These are phyloP conservation scores for Aphodius granarius DNA, from an alignment of 2,888 invertebrate genomes.

Conservation along the genomic window DNA sequence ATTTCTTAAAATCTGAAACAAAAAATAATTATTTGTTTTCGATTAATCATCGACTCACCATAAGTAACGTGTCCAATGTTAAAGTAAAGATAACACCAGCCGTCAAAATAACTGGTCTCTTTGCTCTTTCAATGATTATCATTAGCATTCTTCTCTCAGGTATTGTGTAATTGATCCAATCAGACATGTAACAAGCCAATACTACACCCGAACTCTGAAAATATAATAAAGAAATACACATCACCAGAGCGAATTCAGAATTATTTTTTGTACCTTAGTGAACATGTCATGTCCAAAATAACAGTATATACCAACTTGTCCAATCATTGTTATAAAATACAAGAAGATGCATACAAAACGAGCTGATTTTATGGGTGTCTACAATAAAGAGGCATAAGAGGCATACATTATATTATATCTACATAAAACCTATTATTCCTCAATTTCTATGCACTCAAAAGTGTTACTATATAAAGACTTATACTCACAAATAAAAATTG, in stretches of 20 bases:
- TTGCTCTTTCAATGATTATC: conserved; percentile 34
- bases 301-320: conserved; percentile 36
- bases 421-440: too few species aligned
- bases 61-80: conserved; percentile 29
- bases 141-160: conserved; percentile 27
- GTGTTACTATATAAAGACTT: background rate
- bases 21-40: background rate
- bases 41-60: conserved; percentile 23
- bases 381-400: too few species aligned
- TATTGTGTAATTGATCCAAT: conserved; percentile 31
- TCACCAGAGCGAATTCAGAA: too few species aligned
- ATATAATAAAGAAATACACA: too few species aligned
- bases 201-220: conserved; percentile 32
- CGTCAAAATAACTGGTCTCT: conserved; percentile 30
- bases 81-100: conserved; percentile 32
- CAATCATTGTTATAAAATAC: conserved; percentile 25
- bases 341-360: conserved; percentile 28
- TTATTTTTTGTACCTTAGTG: conserved; percentile 29
- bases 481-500: conserved; percentile 33
- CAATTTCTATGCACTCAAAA: background rate
- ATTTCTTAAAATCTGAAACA: background rate
- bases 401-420: too few species aligned
- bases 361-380: background rate
- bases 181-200: conserved; percentile 31
- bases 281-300: conserved; percentile 40